A percentile compares a stretch with the other conserved stretches of the same genome.
phyloP scores from a whole-genome alignment of 2,113 vertebrate species.

The Aythya baeri region DNA sequence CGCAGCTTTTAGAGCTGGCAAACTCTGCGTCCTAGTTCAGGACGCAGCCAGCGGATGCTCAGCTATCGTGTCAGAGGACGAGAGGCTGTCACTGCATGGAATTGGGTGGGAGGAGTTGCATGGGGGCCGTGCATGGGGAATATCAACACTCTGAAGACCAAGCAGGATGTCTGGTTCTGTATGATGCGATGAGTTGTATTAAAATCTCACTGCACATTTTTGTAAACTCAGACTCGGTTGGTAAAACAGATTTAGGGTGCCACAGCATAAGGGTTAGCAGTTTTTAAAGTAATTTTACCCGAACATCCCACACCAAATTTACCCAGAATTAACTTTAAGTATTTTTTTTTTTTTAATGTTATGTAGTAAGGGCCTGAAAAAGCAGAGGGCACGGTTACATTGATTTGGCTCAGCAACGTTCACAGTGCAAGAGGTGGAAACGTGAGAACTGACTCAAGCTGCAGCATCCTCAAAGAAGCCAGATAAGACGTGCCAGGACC shows the following conservation, averaged over 20 bases:
- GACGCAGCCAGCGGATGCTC: neutral
- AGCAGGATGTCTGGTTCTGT: slow-evolving; percentile 36
- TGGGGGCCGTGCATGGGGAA: slow-evolving; percentile 17
- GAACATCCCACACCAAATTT: neutral
- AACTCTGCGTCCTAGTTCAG: neutral
- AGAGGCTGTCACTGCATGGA: neutral
- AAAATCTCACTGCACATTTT: slow-evolving; percentile 13
- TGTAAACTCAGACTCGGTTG: neutral
- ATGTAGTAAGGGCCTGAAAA: neutral
- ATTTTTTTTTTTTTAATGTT: neutral
- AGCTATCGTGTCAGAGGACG: neutral
- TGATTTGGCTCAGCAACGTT: neutral
- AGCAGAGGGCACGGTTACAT: neutral
- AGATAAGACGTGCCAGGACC: neutral
- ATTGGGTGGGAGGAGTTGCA: neutral
- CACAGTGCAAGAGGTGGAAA: neutral
- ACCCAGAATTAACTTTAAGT: neutral
- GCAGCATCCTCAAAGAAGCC: neutral
- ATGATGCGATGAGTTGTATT: slow-evolving; percentile 22
- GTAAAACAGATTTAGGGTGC: slow-evolving; percentile 28
- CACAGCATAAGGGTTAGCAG: neutral
- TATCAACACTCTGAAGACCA: slow-evolving; percentile 12
- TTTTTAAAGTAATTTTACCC: neutral
- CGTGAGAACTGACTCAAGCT: neutral
- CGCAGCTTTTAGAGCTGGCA: slow-evolving; percentile 40